These are phyloP conservation scores for Loriculus beryllinus DNA, from an alignment of 2,797 vertebrate species.

Conservation along the genomic window DNA sequence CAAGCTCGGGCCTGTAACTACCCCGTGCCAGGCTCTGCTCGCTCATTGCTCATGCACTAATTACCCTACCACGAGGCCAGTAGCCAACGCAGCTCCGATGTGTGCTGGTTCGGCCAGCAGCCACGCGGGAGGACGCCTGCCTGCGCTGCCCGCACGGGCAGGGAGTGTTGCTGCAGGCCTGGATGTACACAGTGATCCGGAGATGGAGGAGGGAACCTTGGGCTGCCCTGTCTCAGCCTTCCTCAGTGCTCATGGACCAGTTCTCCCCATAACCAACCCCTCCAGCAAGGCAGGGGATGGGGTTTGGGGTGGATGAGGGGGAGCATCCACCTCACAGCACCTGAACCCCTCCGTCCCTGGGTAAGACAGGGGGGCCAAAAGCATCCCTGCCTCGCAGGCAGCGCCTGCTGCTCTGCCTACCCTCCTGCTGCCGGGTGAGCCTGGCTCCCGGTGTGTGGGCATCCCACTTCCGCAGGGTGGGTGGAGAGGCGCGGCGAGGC, in stretches of 20 bases:
- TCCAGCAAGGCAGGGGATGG: neutral
- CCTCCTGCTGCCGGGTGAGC: neutral
- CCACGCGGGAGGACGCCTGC: neutral
- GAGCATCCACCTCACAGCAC: accelerated
- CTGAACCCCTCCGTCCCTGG: neutral
- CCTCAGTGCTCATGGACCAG: accelerated
- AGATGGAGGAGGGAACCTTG: neutral
- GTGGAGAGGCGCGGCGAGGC: neutral
- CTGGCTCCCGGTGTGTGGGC: accelerated
- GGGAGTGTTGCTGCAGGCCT: neutral
- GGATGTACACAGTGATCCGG: neutral
- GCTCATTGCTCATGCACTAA: slow-evolving; percentile 38
- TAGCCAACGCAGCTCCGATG: slow-evolving; percentile 17
- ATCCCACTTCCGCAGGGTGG: neutral
- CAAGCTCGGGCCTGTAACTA: slow-evolving; percentile 45
- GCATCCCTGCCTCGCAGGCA: neutral
- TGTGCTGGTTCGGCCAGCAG: neutral
- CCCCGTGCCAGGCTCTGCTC: neutral
- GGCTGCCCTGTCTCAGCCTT: neutral
- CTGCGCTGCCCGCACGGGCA: neutral
- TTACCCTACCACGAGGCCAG: slow-evolving; percentile 32
- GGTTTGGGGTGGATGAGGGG: neutral
- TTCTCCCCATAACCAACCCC: neutral
- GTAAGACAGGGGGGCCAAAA: neutral
- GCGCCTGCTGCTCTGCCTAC: neutral